phyloP scores from a whole-genome alignment of 2,113 vertebrate species.

The Nerophis ophidion region DNA sequence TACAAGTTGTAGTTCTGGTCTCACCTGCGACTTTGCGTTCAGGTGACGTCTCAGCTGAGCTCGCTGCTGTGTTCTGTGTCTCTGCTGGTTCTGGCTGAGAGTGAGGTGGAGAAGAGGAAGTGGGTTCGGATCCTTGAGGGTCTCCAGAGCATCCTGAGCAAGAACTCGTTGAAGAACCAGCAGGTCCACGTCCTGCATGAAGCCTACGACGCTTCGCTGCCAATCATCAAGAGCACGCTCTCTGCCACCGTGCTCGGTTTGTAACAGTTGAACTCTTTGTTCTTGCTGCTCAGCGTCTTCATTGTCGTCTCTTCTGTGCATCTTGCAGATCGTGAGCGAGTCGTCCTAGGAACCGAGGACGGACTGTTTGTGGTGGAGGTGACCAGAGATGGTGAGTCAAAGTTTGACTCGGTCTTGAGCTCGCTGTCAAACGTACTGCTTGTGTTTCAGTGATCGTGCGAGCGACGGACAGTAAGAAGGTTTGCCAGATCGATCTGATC shows the following conservation, averaged over 20 bases:
- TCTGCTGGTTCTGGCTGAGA: slow-evolving; percentile 89
- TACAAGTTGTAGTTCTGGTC: too few species aligned
- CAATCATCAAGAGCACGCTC: slow-evolving; percentile 85
- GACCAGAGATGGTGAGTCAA: slow-evolving; percentile 83
- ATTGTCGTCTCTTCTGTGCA: not conserved
- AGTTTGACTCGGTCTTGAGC: not conserved
- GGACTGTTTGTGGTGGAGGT: slow-evolving; percentile 93
- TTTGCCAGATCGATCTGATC: slow-evolving; percentile 88
- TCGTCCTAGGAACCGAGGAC: slow-evolving; percentile 90
- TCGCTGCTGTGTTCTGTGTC: slow-evolving; percentile 81
- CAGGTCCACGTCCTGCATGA: slow-evolving; percentile 85
- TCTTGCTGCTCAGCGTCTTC: not conserved
- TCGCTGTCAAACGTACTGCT: not conserved
- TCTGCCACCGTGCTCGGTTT: slow-evolving; percentile 85
- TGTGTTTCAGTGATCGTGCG: slow-evolving; percentile 83
- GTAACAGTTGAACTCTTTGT: slow-evolving; percentile 3
- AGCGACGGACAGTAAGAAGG: slow-evolving; percentile 91
- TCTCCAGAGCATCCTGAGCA: slow-evolving; percentile 85
- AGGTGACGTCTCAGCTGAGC: slow-evolving; percentile 89
- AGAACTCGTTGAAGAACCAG: slow-evolving; percentile 83
- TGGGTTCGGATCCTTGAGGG: slow-evolving; percentile 96
- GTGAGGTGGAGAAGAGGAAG: slow-evolving; percentile 89
- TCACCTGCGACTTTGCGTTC: not conserved
- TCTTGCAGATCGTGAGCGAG: slow-evolving; percentile 84
- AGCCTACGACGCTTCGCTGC: slow-evolving; percentile 91